Conservation (phyloP, 2,797 vertebrate genomes). For the Taenioides sp. region DNA sequence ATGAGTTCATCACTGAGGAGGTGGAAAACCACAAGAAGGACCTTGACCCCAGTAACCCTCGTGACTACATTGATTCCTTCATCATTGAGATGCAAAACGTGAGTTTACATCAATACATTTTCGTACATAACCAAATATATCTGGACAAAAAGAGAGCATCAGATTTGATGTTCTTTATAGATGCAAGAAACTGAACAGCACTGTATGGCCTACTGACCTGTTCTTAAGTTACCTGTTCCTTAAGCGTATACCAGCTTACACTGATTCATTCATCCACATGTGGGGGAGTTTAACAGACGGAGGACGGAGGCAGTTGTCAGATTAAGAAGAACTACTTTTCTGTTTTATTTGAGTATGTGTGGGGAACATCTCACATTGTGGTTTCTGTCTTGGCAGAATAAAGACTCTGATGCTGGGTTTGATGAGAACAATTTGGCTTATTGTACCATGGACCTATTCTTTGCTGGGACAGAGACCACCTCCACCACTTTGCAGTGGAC, state of each 20-base stretch:
- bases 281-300: too few species aligned
- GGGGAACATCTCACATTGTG: background rate
- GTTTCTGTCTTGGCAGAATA: slow-evolving; percentile 43
- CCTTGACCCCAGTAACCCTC: slow-evolving; percentile 64
- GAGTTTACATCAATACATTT: background rate
- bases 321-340: too few species aligned
- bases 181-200: background rate
- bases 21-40: slow-evolving; percentile 69
- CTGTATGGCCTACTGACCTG: background rate
- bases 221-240: too few species aligned
- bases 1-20: slow-evolving; percentile 61
- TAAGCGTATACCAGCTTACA: background rate
- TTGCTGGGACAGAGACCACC: slow-evolving; percentile 85
- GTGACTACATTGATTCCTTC: slow-evolving; percentile 79
- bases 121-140: background rate
- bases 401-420: slow-evolving; percentile 60
- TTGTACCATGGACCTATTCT: slow-evolving; percentile 77
- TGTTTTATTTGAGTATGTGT: background rate
- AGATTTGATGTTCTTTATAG: background rate
- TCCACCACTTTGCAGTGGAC: slow-evolving; percentile 82
- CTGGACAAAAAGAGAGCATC: background rate
- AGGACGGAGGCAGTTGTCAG: too few species aligned
- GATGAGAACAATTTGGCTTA: slow-evolving; percentile 70
- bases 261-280: background rate
- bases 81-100: slow-evolving; percentile 78